Conservation (phyloP, 2,888 invertebrate species). For the Mycalesis mineus region DNA sequence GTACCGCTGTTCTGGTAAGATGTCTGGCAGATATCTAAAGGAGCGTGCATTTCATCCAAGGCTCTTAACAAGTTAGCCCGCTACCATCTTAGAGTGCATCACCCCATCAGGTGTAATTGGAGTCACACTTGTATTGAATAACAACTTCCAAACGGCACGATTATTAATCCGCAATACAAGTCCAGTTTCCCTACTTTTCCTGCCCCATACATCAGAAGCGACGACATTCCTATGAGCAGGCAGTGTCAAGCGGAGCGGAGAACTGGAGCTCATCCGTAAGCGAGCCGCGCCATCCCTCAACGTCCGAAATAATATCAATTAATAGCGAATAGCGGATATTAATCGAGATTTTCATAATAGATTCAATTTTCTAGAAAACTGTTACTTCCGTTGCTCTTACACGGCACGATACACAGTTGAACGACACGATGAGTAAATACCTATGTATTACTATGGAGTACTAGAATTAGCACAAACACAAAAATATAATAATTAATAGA, state of each 20-base stretch:
- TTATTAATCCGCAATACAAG: not conserved
- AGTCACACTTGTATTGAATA: no score
- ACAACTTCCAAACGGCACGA: not conserved
- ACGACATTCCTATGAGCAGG: constrained; percentile 1
- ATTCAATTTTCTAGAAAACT: constrained; percentile 14
- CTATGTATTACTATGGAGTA: not conserved
- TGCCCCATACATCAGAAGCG: not conserved
- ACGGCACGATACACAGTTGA: not conserved
- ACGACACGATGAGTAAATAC: not conserved
- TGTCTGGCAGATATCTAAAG: no score
- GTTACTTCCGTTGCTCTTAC: not conserved
- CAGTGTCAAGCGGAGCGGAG: constrained; percentile 1
- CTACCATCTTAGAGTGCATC: no score
- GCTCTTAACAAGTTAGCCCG: no score
- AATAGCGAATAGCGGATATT: not conserved
- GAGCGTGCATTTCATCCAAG: no score
- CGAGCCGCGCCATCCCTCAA: constrained; percentile 4
- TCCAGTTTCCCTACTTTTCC: not conserved
- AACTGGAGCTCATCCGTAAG: constrained; percentile 6
- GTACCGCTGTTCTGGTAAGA: no score
- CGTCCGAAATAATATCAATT: constrained; percentile 17
- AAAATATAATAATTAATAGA: no score
- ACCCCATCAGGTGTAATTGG: no score
- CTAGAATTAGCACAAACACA: no score
- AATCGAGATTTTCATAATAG: constrained; percentile 16